A percentile compares a stretch with the other conserved stretches of the same genome.
Evolutionary conservation across 2,797 vertebrate species (phyloP).

Genomic region (Mareca strepera): DNA sequence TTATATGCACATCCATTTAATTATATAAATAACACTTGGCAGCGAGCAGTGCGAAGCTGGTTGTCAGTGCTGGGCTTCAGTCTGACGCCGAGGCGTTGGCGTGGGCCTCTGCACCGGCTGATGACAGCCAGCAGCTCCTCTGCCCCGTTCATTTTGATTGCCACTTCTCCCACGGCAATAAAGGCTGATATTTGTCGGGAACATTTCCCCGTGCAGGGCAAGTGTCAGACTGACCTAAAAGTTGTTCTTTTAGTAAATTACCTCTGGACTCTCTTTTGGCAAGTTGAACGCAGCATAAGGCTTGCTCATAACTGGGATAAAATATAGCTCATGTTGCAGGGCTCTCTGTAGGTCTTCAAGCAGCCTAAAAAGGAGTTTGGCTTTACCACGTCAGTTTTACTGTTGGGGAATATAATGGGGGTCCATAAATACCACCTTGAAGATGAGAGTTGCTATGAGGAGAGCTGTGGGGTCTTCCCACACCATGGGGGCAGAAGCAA

Average conservation of each 20-base stretch:
- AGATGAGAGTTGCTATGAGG: neutral
- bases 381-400: neutral
- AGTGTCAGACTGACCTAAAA: conserved; percentile 16
- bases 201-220: neutral
- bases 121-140: neutral
- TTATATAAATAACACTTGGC: neutral
- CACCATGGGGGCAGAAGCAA: neutral
- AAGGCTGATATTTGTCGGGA: neutral
- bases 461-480: neutral
- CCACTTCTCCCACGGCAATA: neutral
- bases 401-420: neutral
- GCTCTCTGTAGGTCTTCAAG: neutral
- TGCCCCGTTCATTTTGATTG: neutral
- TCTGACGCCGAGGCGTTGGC: neutral
- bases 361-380: neutral
- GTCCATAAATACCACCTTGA: neutral
- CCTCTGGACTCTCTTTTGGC: neutral
- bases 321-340: neutral
- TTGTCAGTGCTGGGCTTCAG: neutral
- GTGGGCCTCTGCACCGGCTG: neutral
- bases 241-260: neutral
- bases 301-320: neutral
- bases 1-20: neutral
- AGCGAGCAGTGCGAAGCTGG: neutral
- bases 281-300: neutral